These are phyloP conservation scores for Copidosoma floridanum DNA, from an alignment of 1,140 invertebrate genomes.

Conservation along the genomic window DNA sequence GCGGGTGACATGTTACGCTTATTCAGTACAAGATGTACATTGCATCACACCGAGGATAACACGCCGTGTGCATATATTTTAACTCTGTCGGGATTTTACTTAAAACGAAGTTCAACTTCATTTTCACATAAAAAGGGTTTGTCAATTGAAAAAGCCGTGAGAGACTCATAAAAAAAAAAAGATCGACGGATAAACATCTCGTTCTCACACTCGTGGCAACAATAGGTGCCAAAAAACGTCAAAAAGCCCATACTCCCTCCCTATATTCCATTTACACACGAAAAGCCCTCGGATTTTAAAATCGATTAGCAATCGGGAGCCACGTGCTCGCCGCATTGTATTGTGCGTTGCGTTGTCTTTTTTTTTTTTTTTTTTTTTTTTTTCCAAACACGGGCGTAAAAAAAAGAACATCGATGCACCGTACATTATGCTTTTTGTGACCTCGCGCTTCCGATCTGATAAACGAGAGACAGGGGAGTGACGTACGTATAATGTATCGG, in stretches of 20 bases:
- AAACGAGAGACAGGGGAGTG: background rate
- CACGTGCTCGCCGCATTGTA: slow-evolving; percentile 2
- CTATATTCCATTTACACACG: background rate
- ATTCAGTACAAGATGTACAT: too few relatives aligned
- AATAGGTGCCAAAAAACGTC: background rate
- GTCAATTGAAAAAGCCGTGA: too few relatives aligned
- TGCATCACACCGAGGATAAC: too few relatives aligned
- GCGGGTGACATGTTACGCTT: too few relatives aligned
- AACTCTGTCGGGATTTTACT: too few relatives aligned
- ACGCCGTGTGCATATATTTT: too few relatives aligned
- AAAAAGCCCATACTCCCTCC: background rate
- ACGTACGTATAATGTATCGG: too few relatives aligned
- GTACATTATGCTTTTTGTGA: too few relatives aligned
- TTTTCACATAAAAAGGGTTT: too few relatives aligned
- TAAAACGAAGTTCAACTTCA: too few relatives aligned
- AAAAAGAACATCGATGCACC: background rate
- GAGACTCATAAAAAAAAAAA: background rate
- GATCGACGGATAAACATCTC: background rate
- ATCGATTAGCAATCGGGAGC: slow-evolving; percentile 7
- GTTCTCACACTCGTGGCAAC: background rate
- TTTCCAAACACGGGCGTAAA: background rate
- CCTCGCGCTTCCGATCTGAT: background rate
- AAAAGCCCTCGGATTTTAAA: background rate
- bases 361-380: too few relatives aligned
- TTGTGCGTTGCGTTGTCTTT: background rate